phyloP scores from a whole-genome alignment of 2,113 vertebrate species.

The Sylvietta virens region DNA sequence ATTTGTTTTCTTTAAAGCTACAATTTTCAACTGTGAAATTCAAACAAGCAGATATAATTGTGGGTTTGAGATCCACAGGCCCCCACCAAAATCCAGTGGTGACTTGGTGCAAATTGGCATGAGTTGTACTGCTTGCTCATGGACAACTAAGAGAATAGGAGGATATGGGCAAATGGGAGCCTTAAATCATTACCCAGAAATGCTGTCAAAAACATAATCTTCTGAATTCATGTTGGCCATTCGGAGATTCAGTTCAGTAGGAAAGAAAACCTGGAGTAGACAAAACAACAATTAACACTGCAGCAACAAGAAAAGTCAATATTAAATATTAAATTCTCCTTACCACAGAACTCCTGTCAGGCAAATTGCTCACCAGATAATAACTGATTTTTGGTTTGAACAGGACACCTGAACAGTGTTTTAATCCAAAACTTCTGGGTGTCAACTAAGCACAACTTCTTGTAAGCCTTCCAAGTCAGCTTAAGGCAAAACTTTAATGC shows the following conservation, averaged over 20 bases:
- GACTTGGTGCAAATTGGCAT: rapidly evolving
- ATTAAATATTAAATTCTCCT: background rate
- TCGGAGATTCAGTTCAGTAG: conserved; percentile 91
- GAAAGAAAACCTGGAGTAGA: conserved; percentile 86
- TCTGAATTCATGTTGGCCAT: conserved; percentile 90
- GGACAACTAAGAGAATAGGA: background rate
- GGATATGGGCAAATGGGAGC: background rate
- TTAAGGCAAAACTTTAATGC: background rate
- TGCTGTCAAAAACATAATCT: conserved; percentile 85
- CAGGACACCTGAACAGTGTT: background rate
- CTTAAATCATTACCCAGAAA: conserved; percentile 72
- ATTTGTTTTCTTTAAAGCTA: background rate
- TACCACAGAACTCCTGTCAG: background rate
- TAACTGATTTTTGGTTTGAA: background rate
- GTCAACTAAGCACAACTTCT: background rate
- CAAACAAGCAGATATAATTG: background rate
- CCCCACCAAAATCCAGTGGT: background rate
- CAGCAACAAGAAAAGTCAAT: background rate
- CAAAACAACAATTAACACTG: conserved; percentile 52
- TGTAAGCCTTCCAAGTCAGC: background rate
- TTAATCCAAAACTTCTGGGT: background rate
- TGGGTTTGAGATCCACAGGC: background rate
- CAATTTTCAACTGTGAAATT: background rate
- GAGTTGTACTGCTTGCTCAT: background rate
- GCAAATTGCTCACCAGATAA: background rate